Conservation (phyloP, 2,888 invertebrate species). For the Drosophila buzzatii region DNA sequence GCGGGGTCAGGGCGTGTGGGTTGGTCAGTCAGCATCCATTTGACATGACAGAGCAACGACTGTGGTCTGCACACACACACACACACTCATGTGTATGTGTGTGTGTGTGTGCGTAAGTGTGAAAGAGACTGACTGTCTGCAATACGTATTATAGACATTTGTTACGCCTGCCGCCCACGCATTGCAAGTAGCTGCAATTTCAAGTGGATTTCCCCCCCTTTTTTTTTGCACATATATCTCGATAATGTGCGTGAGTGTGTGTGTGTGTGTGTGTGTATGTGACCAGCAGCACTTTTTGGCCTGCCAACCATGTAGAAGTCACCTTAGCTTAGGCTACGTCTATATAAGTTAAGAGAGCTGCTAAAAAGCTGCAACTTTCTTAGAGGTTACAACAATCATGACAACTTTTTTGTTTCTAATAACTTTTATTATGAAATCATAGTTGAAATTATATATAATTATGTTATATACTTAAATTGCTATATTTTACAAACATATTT, state of each 20-base stretch:
- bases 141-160: constrained; percentile 24
- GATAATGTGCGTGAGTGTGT: background rate
- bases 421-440: too few species aligned
- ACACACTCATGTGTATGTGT: background rate
- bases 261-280: background rate
- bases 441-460: too few species aligned
- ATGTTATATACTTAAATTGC: too few species aligned
- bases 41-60: constrained; percentile 54
- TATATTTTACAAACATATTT: too few species aligned
- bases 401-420: too few species aligned
- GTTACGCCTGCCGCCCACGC: constrained; percentile 10
- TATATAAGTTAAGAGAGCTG: too few species aligned
- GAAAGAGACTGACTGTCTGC: constrained; percentile 59
- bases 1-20: constrained; percentile 28
- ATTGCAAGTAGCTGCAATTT: constrained; percentile 69
- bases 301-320: constrained; percentile 7
- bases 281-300: background rate
- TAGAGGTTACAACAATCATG: too few species aligned
- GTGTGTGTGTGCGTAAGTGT: constrained; percentile 23
- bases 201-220: constrained; percentile 38
- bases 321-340: background rate
- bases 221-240: constrained; percentile 26
- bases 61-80: constrained; percentile 42
- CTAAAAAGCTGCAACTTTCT: too few species aligned
- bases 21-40: constrained; percentile 65